Percentiles rank a stretch among this genome's conserved stretches.
Conservation (phyloP, 2,113 vertebrate genomes). For the Mobula hypostoma region DNA sequence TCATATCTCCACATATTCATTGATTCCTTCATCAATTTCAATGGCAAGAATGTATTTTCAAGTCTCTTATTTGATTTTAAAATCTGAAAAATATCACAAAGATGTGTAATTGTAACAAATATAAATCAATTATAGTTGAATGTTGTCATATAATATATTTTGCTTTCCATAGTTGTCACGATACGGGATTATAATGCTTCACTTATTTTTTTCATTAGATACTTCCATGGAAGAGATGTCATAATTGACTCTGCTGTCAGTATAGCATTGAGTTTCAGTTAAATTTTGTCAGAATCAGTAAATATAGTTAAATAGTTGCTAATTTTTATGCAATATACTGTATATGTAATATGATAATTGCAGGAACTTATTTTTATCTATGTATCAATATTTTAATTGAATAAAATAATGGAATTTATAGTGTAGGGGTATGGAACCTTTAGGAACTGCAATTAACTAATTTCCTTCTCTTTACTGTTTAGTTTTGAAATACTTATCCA, state of each 20-base stretch:
- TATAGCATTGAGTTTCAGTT: background rate
- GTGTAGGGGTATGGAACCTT: background rate
- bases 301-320: background rate
- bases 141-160: background rate
- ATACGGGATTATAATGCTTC: background rate
- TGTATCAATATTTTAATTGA: background rate
- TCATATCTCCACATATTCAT: background rate
- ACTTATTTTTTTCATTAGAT: slow-evolving; percentile 24
- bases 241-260: background rate
- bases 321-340: background rate
- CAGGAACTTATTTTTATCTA: background rate
- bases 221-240: background rate
- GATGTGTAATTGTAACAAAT: background rate
- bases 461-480: background rate
- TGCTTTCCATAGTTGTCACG: background rate
- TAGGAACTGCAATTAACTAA: background rate
- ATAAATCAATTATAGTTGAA: background rate
- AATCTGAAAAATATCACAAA: background rate
- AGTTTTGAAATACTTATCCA: background rate
- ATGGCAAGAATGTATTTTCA: background rate
- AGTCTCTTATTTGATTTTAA: background rate
- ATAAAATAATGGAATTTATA: background rate
- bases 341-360: background rate
- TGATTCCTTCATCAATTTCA: background rate
- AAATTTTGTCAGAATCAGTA: background rate